Conservation (phyloP, 2,888 invertebrate species). For the Tromatobia lineatoria region DNA sequence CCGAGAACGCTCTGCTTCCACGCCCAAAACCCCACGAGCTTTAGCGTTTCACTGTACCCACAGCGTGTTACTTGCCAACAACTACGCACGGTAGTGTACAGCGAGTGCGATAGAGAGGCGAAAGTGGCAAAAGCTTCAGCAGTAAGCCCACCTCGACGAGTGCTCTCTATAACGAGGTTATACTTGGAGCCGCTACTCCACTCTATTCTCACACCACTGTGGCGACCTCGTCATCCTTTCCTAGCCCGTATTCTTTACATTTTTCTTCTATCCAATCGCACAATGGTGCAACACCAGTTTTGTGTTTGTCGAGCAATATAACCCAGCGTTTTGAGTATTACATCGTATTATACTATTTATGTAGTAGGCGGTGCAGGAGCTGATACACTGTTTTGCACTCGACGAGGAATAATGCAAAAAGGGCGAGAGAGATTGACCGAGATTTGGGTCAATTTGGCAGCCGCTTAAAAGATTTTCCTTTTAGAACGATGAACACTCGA, state of each 20-base stretch:
- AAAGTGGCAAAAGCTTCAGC: constrained; percentile 10
- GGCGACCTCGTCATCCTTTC: background rate
- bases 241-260: background rate
- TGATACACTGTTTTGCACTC: constrained; percentile 62
- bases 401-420: constrained; percentile 27
- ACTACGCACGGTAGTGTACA: background rate
- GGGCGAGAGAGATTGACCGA: constrained; percentile 53
- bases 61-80: constrained; percentile 12
- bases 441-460: constrained; percentile 74
- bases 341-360: constrained; percentile 12
- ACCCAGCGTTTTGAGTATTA: constrained; percentile 40
- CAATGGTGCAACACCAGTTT: background rate
- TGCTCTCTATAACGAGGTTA: constrained; percentile 71
- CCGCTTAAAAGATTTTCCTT: constrained; percentile 77
- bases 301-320: constrained; percentile 34
- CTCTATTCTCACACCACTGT: constrained; percentile 37
- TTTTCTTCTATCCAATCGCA: background rate
- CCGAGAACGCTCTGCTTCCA: constrained; percentile 56
- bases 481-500: constrained; percentile 52
- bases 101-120: constrained; percentile 8
- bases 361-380: constrained; percentile 40
- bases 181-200: constrained; percentile 54
- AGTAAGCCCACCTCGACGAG: constrained; percentile 55
- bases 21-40: constrained; percentile 21
- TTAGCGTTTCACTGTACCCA: constrained; percentile 1